Percentiles rank a stretch among this genome's conserved stretches.
Evolutionary conservation across 2,888 invertebrate genomes (phyloP).

Genomic region (Melipona bicolor): DNA sequence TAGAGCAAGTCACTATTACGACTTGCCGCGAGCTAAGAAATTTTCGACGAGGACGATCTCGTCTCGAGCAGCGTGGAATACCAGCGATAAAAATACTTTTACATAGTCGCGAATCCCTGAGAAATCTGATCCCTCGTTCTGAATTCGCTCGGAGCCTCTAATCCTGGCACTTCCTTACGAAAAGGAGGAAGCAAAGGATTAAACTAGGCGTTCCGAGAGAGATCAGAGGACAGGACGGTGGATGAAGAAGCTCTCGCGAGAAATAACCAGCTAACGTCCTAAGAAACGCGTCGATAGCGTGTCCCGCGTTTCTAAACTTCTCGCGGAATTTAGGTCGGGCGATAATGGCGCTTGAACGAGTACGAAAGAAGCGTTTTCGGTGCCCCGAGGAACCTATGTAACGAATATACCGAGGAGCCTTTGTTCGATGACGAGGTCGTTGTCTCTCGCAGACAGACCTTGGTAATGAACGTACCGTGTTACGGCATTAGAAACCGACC

Average conservation of each 20-base stretch:
- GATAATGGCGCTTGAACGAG: slow-evolving; percentile 21
- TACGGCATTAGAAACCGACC: slow-evolving; percentile 52
- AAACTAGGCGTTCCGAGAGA: neutral
- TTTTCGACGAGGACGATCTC: neutral
- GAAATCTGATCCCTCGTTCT: neutral
- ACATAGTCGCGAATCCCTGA: neutral
- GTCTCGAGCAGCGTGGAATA: neutral
- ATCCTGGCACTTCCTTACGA: neutral
- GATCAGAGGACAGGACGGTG: neutral
- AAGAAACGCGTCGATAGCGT: neutral
- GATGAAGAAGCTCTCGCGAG: neutral
- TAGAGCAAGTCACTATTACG: too few species aligned
- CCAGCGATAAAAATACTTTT: neutral
- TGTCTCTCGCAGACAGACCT: slow-evolving; percentile 32
- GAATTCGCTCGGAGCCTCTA: neutral
- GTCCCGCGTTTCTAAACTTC: slow-evolving; percentile 10
- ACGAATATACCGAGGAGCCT: neutral
- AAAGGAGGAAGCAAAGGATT: neutral
- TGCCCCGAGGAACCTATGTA: slow-evolving; percentile 29
- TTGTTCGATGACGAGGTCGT: slow-evolving; percentile 24
- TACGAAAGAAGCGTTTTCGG: slow-evolving; percentile 15
- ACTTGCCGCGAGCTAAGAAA: neutral
- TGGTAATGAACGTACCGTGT: slow-evolving; percentile 35
- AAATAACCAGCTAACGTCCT: neutral
- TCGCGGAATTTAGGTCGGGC: slow-evolving; percentile 41